These are phyloP conservation scores for Agrilus biguttatus DNA, from an alignment of 2,888 invertebrate species.

Conservation along the genomic window DNA sequence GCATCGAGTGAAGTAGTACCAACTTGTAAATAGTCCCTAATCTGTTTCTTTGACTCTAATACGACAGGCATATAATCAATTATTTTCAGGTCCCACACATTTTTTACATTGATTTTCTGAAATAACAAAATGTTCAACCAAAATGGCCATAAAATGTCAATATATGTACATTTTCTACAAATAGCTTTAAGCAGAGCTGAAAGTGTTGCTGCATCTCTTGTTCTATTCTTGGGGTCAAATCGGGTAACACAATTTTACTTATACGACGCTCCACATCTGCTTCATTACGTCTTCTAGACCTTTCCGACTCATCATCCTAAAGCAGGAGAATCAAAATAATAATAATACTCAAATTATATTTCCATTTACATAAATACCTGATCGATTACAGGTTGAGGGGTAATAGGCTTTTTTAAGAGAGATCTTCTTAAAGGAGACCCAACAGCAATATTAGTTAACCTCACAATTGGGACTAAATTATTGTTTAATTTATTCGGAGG, in stretches of 20 bases:
- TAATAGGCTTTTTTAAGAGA: too few species aligned
- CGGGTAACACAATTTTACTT: slow-evolving; percentile 11
- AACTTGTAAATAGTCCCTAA: slow-evolving; percentile 57
- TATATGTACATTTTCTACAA: slow-evolving; percentile 57
- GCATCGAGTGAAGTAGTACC: slow-evolving; percentile 80
- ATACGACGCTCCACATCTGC: slow-evolving; percentile 16
- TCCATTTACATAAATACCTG: too few species aligned
- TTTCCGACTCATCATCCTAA: slow-evolving; percentile 44
- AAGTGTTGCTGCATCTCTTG: slow-evolving; percentile 51
- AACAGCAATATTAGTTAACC: too few species aligned
- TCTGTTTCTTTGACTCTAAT: slow-evolving; percentile 47
- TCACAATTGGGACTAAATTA: too few species aligned
- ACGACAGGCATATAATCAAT: slow-evolving; percentile 75
- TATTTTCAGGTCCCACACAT: slow-evolving; percentile 76
- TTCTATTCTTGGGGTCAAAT: slow-evolving; percentile 25
- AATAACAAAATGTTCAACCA: slow-evolving; percentile 14
- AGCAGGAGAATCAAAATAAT: slow-evolving; percentile 6
- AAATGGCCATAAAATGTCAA: not conserved
- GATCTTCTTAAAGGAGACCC: too few species aligned
- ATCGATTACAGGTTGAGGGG: too few species aligned
- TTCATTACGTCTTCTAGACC: slow-evolving; percentile 29
- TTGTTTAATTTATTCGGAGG: too few species aligned
- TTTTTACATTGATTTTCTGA: slow-evolving; percentile 76
- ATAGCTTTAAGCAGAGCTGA: slow-evolving; percentile 62
- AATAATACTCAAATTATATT: not conserved